phyloP scores from a whole-genome alignment of 1,140 invertebrate species.

The Notospermus geniculatus region DNA sequence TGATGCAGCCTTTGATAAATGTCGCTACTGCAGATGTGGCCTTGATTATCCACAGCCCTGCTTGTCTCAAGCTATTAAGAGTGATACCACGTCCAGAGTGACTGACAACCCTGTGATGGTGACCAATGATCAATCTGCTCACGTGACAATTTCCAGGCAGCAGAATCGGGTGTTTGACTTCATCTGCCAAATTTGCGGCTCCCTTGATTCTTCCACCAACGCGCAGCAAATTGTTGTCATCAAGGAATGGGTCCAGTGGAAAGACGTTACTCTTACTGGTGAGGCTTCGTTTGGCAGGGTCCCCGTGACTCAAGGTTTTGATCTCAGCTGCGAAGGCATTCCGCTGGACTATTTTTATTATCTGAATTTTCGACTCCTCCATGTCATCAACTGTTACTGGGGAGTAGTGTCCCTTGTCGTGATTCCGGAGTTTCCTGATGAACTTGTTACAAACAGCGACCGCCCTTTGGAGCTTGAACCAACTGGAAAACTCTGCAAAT shows the following conservation, averaged over 20 bases:
- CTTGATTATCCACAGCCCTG: conserved; percentile 18
- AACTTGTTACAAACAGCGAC: conserved; percentile 7
- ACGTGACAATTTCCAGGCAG: conserved; percentile 15
- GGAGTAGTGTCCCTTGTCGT: background rate
- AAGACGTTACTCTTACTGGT: conserved; percentile 12
- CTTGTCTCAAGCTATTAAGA: conserved; percentile 16
- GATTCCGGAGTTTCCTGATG: background rate
- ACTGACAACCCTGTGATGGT: conserved; percentile 8
- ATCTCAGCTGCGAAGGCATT: conserved; percentile 9
- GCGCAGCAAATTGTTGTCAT: conserved; percentile 10
- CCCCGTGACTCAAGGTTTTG: too few relatives aligned
- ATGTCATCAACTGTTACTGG: background rate
- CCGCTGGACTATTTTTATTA: conserved; percentile 9
- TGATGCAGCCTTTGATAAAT: conserved; percentile 18
- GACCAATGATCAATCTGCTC: conserved; percentile 7
- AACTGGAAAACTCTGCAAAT: conserved; percentile 5
- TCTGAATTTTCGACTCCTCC: background rate
- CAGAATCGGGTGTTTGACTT: conserved; percentile 17
- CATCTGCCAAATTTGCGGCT: background rate
- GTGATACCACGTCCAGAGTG: conserved; percentile 23
- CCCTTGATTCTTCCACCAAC: conserved; percentile 26
- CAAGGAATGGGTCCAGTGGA: conserved; percentile 18
- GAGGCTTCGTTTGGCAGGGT: background rate
- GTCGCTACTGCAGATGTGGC: background rate
- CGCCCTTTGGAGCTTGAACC: conserved; percentile 4